Evolutionary conservation across 2,113 vertebrate genomes (phyloP), one percentile per base, ranked within the genome.

Genomic region (Meleagris gallopavo): DNA sequence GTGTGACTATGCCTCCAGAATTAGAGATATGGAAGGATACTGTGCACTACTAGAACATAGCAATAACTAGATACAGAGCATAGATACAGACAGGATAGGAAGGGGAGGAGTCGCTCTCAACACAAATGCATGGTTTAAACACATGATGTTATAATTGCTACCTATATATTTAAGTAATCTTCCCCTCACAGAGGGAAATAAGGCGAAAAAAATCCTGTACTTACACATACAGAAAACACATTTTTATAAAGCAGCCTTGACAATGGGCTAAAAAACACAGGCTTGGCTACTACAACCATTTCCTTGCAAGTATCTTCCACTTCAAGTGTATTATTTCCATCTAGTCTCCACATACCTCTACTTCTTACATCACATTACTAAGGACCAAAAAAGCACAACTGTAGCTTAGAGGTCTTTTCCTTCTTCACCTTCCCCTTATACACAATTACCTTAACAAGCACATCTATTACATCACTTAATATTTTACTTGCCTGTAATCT

Each of bases 401-500:
- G 20, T 16, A 4, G 7, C n/a, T 70, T 5, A 0, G 50, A 11
- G 5, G 29, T 4, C n/a, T 78, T 78, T 67, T 82, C 61, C 36
- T 76, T 27, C 58, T 66, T 60, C n/a, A 67, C 22, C 17, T 57
- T 67, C 67, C 41, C 40, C 66, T 85, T 17, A 41, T 4, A 83
- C 6, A 27, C 2, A 1, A 52, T 14, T 50, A 48, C 7, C 19
- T 27, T 57, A 19, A 16, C 25, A 30, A 86, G 52, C 69, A 11
- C 12, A 55, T 13, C 21, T 8, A 13, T 19, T 38, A 46, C 2
- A 52, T 29, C 15, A 32, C 3, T 9, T 17, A 86, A 36, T 25
- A 69, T 58, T 81, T 55, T 32, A 95, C 98, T 97, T 97, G 99
- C 99, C 99, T 99, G 99, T 88, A 99, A 96, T 69, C 98, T 98